Evolutionary conservation across 2,888 invertebrate genomes (phyloP), one percentile per base, ranked within the genome.

Genomic region (Ophion obscuratus): DNA sequence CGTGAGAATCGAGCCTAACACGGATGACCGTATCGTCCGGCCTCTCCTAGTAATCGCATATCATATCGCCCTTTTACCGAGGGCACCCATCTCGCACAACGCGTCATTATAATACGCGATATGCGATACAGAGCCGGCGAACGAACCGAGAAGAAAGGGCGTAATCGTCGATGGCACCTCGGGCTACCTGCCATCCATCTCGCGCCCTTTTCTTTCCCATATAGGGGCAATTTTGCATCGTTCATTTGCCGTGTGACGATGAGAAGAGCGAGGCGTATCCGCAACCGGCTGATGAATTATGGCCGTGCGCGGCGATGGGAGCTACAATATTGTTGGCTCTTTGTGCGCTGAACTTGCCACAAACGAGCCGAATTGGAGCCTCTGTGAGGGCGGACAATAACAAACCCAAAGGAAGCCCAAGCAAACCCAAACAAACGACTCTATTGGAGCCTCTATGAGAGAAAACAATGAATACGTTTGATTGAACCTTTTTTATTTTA

Each of bases 1-100:
- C 81, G 80, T 79, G 83, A 77, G 40, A 40, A 83, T 68, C 61
- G 62, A 76, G 73, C 67, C 17, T 27, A 67, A 71, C 71, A 73
- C 68, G 83, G 80, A 83, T 83, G 80, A 77, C 83, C 74, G 81
- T 89, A 90, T 88, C 90, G 90, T 90, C 90, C 87, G 88, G 85
- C 83, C 87, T 68, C 88, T 85, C 89, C 88, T 71, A 24, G 57
- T 66, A 66, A 67, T 67, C 40, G 40, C 40, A 40, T 7, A 74
- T 74, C 81, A 74, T 81, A 81, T 81, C 57, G 31, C 84, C 81
- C 81, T 84, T 81, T 84, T 66, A 59, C 74, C 7, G 66, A 83
- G 75, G 81, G 74, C 83, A 81, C 82, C 88, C 75, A 85, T 87
- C 75, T 75, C 70, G 70, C n/a, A 31, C 31, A 27, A 40, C 9